Percentiles rank a stretch among this genome's conserved stretches.
Evolutionary conservation across 2,113 vertebrate species (phyloP).

Genomic region (Lepus europaeus): DNA sequence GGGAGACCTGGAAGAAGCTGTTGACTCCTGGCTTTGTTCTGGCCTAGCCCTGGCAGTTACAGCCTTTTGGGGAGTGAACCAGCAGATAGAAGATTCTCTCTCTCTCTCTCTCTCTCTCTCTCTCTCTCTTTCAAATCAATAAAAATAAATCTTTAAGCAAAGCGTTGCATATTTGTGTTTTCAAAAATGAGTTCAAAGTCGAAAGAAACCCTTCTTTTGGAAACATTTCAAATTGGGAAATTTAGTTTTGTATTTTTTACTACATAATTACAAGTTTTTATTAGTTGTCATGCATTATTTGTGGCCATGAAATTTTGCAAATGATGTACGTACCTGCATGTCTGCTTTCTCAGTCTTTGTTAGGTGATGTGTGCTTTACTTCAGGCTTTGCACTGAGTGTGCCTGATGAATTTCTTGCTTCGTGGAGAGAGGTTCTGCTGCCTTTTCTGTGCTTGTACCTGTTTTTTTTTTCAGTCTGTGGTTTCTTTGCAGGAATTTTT

Average conservation of each 20-base stretch:
- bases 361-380: not conserved
- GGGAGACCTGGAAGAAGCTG: too few species aligned
- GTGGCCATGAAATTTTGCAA: not conserved
- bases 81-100: too few species aligned
- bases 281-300: not conserved
- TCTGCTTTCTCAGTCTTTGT: not conserved
- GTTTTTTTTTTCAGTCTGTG: not conserved
- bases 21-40: too few species aligned
- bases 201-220: not conserved
- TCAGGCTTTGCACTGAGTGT: not conserved
- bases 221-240: not conserved
- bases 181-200: not conserved
- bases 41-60: too few species aligned
- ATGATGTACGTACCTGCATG: not conserved
- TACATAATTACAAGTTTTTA: not conserved
- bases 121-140: too few species aligned
- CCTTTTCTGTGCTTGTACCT: not conserved
- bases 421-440: accelerated
- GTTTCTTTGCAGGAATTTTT: not conserved
- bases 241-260: not conserved
- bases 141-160: not conserved
- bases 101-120: too few species aligned
- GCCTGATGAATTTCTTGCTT: not conserved
- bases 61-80: too few species aligned
- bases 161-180: not conserved